These are phyloP conservation scores for Geotrypetes seraphini DNA, from an alignment of 2,797 vertebrate species.

Conservation along the genomic window DNA sequence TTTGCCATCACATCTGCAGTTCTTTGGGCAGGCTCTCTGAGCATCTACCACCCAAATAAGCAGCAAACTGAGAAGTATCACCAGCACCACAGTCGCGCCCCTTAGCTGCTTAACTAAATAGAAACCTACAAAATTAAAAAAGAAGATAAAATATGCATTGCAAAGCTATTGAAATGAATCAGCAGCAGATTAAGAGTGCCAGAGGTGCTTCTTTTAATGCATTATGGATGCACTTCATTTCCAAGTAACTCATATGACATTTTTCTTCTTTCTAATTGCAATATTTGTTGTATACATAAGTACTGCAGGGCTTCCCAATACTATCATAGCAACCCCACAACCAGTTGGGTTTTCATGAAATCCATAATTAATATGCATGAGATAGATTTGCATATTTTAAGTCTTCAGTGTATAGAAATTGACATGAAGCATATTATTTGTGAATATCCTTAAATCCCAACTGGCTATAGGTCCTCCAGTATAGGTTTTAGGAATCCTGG, in stretches of 20 bases:
- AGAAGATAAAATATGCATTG: slow-evolving; percentile 33
- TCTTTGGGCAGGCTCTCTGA: slow-evolving; percentile 84
- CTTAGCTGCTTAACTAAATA: slow-evolving; percentile 48
- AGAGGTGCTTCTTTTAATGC: not conserved
- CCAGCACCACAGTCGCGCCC: slow-evolving; percentile 49
- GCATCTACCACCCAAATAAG: slow-evolving; percentile 62
- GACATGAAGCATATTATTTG: too few species aligned
- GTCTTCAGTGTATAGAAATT: too few species aligned
- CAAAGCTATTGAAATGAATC: slow-evolving; percentile 8
- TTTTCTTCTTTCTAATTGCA: too few species aligned
- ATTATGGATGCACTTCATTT: not conserved
- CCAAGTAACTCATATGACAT: slow-evolving; percentile 1
- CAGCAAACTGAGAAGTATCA: slow-evolving; percentile 52
- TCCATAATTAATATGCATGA: too few species aligned
- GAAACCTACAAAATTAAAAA: slow-evolving; percentile 49
- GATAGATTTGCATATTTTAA: too few species aligned
- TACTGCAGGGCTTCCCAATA: too few species aligned
- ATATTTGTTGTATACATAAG: not conserved
- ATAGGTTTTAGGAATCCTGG: too few species aligned
- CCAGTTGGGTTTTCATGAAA: too few species aligned
- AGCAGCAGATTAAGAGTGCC: not conserved
- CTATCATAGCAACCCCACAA: too few species aligned
- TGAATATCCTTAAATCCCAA: too few species aligned
- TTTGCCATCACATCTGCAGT: slow-evolving; percentile 93
- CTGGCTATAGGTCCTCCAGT: too few species aligned